Conservation (phyloP, 2,888 invertebrate genomes). For the Mechanitis mazaeus region DNA sequence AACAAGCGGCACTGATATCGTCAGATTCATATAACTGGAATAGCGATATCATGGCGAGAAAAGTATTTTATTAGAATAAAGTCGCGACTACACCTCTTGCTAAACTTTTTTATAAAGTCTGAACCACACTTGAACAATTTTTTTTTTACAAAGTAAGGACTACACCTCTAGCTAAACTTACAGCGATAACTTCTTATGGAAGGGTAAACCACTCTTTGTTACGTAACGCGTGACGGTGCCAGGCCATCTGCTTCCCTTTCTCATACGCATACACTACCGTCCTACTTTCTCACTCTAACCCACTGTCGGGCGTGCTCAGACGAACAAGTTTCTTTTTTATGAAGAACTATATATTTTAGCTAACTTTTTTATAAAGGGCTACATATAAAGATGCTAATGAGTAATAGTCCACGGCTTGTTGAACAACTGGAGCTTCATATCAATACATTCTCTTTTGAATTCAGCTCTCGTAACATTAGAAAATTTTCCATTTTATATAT, state of each 20-base stretch:
- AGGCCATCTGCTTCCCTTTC: too few species aligned
- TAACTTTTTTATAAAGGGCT: slow-evolving; percentile 5
- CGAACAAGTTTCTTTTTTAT: too few species aligned
- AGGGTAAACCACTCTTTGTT: too few species aligned
- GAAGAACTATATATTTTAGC: too few species aligned
- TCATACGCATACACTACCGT: too few species aligned
- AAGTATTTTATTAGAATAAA: slow-evolving; percentile 11
- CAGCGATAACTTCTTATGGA: too few species aligned
- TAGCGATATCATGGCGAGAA: slow-evolving; percentile 7
- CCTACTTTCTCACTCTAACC: too few species aligned
- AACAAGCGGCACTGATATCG: background rate
- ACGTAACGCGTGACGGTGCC: too few species aligned
- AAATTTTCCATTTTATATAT: background rate
- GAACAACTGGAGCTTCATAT: slow-evolving; percentile 57
- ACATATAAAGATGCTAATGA: slow-evolving; percentile 45
- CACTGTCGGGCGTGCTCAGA: too few species aligned
- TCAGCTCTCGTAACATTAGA: slow-evolving; percentile 18
- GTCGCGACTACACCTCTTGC: slow-evolving; percentile 23
- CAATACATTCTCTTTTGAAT: slow-evolving; percentile 50
- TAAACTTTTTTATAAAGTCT: too few species aligned
- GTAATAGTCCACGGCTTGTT: slow-evolving; percentile 57
- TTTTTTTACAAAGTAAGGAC: slow-evolving; percentile 19
- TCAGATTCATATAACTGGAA: slow-evolving; percentile 2
- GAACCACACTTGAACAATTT: too few species aligned
- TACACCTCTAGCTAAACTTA: slow-evolving; percentile 8